Percentiles rank a stretch among this genome's conserved stretches.
Conservation (phyloP, 1,140 invertebrate genomes). For the Macrocentrus cingulum region DNA sequence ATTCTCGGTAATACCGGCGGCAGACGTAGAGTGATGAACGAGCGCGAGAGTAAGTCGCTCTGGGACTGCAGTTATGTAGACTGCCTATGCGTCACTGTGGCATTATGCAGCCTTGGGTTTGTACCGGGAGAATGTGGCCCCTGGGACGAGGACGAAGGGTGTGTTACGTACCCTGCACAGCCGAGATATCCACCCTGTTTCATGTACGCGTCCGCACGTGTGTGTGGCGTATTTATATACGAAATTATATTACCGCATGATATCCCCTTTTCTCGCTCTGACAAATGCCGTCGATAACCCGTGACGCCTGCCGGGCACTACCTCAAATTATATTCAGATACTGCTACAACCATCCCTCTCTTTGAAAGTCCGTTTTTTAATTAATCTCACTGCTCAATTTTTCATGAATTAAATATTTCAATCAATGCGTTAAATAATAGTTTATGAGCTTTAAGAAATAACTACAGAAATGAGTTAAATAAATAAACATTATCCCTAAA, state of each 20-base stretch:
- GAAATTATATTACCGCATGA: neutral
- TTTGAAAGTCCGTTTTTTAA: too few relatives aligned
- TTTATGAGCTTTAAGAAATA: too few relatives aligned
- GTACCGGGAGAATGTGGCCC: neutral
- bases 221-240: neutral
- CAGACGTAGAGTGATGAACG: constrained; percentile 39
- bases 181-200: neutral
- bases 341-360: too few relatives aligned
- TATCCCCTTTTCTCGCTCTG: neutral
- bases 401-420: too few relatives aligned
- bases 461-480: too few relatives aligned
- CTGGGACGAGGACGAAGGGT: neutral
- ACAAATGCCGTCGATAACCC: too few relatives aligned
- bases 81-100: constrained; percentile 45
- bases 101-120: constrained; percentile 39
- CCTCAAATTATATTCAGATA: too few relatives aligned
- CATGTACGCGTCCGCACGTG: neutral
- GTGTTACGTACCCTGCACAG: neutral
- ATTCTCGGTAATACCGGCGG: too few relatives aligned
- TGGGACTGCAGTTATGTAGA: constrained; percentile 48
- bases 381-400: too few relatives aligned
- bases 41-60: constrained; percentile 37
- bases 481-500: too few relatives aligned
- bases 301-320: too few relatives aligned
- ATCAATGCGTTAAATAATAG: too few relatives aligned